Conservation (phyloP, 2,797 vertebrate species). For the Chaunax sp. region DNA sequence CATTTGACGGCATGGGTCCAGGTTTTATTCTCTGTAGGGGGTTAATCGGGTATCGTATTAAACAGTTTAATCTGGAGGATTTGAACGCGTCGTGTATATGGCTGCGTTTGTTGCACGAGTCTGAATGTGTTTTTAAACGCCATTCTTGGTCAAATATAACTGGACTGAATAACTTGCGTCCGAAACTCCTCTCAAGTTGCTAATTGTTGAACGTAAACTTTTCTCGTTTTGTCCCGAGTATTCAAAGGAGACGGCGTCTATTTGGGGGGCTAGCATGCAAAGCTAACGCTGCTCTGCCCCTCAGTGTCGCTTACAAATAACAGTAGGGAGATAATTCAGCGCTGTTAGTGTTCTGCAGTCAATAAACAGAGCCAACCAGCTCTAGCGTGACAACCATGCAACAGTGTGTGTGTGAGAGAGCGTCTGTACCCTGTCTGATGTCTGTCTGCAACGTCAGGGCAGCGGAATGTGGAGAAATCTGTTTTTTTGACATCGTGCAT, state of each 20-base stretch:
- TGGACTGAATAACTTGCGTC: neutral
- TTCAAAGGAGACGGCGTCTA: neutral
- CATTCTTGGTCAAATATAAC: conserved; percentile 7
- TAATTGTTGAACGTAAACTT: neutral
- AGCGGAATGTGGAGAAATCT: conserved; percentile 40
- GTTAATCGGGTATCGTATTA: neutral
- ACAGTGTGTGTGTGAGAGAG: neutral
- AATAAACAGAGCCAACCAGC: conserved; percentile 7
- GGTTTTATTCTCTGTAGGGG: neutral
- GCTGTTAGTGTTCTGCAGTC: conserved; percentile 26
- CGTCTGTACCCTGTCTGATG: neutral
- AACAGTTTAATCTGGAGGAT: conserved; percentile 25
- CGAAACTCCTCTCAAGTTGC: conserved; percentile 39
- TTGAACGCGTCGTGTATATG: conserved; percentile 36
- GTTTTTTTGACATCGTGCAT: neutral
- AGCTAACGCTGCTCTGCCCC: conserved; percentile 31
- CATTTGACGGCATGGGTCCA: conserved; percentile 63
- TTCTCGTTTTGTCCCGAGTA: neutral
- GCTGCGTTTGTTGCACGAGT: conserved; percentile 11
- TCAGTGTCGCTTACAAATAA: neutral
- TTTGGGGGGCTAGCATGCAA: conserved; percentile 37
- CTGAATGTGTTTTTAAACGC: conserved; percentile 13
- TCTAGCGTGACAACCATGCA: neutral
- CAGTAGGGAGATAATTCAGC: neutral
- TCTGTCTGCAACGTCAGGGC: conserved; percentile 37